Evolutionary conservation across 2,113 vertebrate species (phyloP), one percentile per base, ranked within the genome.

Genomic region (mouse (Mus musculus)): DNA sequence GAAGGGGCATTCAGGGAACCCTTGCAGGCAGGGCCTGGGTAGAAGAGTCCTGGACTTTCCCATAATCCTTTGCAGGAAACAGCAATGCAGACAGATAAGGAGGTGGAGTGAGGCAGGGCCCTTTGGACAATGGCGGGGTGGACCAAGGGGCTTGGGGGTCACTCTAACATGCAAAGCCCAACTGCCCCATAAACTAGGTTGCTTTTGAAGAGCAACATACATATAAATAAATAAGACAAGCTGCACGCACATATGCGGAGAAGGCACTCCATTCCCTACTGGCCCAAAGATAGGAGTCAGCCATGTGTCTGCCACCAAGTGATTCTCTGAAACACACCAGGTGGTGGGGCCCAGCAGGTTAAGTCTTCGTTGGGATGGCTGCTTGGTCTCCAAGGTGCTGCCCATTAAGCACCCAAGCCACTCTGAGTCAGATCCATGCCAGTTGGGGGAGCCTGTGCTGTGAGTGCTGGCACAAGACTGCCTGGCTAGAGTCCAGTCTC

Each of bases 401-500:
- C 97, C 67, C 28, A 97, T 95, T 84, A 97, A 97, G 97, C 96
- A 97, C 98, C 97, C 97, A 98, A 97, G 97, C 97, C 73, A 97
- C 97, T 98, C 96, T 95, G 98, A 98, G 97, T 97, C 97, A 98
- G 96, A 98, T 98, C 98, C 98, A 97, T 96, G 98, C 90, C 98
- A 98, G 97, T 96, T 78, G 98, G 97, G 97, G 95, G 96, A 56
- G 80, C 97, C 97, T 97, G 95, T 94, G 67, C 82, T 63, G 90
- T 0, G 0, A 96, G 28, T 82, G 81, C 61, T 96, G 85, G 93
- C 75, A 46, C 54, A 4, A 75, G 69, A 67, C 93, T 52, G 91
- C 73, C 93, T 81, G 85, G 67, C 95, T 87, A 65, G 91, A 96
- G 95, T 95, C 95, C 78, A 33, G 89, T 71, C 93, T 96, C 88